A percentile compares a stretch with the other conserved stretches of the same genome.
Evolutionary conservation across 2,888 invertebrate species (phyloP).

Genomic region (Amiota mariae): DNA sequence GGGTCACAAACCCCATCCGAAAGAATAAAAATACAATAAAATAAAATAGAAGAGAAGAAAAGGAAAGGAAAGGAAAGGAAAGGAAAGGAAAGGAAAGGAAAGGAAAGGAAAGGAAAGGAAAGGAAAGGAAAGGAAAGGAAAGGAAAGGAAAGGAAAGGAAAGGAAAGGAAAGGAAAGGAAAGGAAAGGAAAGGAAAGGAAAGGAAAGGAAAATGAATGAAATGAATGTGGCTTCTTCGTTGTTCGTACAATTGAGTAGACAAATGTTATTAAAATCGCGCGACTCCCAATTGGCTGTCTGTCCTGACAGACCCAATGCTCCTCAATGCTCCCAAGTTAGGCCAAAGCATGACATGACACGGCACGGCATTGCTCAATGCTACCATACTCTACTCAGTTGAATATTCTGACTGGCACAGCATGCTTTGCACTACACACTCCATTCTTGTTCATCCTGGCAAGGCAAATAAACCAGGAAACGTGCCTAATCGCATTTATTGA

Average conservation of each 20-base stretch:
- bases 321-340: too few relatives aligned
- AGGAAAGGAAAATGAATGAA: too few relatives aligned
- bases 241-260: slow-evolving; percentile 26
- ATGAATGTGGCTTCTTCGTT: neutral
- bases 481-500: slow-evolving; percentile 68
- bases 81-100: too few relatives aligned
- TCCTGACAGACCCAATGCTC: too few relatives aligned
- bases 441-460: slow-evolving; percentile 42
- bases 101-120: too few relatives aligned
- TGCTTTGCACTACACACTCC: neutral
- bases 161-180: too few relatives aligned
- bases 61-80: too few relatives aligned
- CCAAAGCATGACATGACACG: too few relatives aligned
- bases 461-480: slow-evolving; percentile 62
- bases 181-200: too few relatives aligned
- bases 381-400: neutral
- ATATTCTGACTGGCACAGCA: neutral
- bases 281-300: slow-evolving; percentile 27
- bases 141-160: too few relatives aligned
- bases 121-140: too few relatives aligned
- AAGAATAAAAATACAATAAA: neutral
- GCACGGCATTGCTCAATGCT: too few relatives aligned
- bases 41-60: neutral
- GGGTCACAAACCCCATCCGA: neutral
- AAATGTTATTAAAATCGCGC: slow-evolving; percentile 49